A percentile compares a stretch with the other conserved stretches of the same genome.
These are phyloP conservation scores for Malthinus seriepunctatus DNA, from an alignment of 2,888 invertebrate genomes.

Conservation along the genomic window DNA sequence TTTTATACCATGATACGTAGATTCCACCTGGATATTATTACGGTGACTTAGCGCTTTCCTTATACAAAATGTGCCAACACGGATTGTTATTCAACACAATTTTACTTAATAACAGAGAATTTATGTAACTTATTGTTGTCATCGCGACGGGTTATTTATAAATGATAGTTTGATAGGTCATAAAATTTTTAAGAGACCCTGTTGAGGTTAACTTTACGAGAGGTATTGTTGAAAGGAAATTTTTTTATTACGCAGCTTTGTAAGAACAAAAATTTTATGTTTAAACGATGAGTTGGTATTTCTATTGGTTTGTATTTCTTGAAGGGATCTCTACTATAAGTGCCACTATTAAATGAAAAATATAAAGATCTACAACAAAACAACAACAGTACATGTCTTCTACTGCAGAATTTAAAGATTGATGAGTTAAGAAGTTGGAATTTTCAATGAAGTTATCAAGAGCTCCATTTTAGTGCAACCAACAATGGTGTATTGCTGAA, in stretches of 20 bases:
- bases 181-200: slow-evolving; percentile 5
- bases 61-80: slow-evolving; percentile 11
- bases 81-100: slow-evolving; percentile 13
- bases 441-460: no score
- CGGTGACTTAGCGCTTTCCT: slow-evolving; percentile 15
- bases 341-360: no score
- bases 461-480: no score
- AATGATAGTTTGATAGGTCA: slow-evolving; percentile 19
- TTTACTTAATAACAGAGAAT: slow-evolving; percentile 15
- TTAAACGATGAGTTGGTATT: no score
- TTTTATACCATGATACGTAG: neutral
- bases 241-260: neutral
- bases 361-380: no score
- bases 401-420: no score
- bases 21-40: slow-evolving; percentile 16
- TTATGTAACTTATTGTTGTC: slow-evolving; percentile 22
- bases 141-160: slow-evolving; percentile 13
- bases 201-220: slow-evolving; percentile 3
- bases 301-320: no score
- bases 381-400: no score
- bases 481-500: no score
- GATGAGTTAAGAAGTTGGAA: no score
- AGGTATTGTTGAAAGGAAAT: neutral
- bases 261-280: neutral
- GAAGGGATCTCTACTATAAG: no score